Base-by-base conservation (phyloP, 2,113 vertebrate genomes). In the Danio rerio region DNA sequence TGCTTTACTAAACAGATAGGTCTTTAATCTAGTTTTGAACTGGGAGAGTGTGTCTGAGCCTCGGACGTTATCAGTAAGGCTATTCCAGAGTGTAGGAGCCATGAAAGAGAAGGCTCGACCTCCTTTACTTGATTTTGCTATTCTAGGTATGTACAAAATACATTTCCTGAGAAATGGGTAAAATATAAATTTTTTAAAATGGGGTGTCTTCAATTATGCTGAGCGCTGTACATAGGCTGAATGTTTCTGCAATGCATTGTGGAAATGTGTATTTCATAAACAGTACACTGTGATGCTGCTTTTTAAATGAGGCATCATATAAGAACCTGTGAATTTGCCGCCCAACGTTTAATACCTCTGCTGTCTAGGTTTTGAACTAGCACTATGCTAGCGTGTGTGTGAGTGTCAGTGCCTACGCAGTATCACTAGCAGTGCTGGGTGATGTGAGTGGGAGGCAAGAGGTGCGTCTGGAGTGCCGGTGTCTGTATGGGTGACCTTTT, bases 401-500 rank as follows among this genome's bases (percentile, higher is more conserved):
- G 21, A 40, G 9, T 56, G n/a, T 59, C 10, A 58, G 3, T 75
- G 53, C 72, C 72, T 56, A 75, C 72, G 18, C 40, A 74, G 2
- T 43, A 58, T 58, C 40, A 2, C 9, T 58, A 45, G 40, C 3
- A 10, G 12, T 8, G 1, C 15, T 9, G 21, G 31, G 4, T 58
- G 5, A 11, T 45, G 18, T 18, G 40, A 75, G 72, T 45, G 45
- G 72, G n/a, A 45, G 72, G 40, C 53, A 75, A 40, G 71, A 45
- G 53, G 4, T 47, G 5, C 0, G n/a, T 47, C 55, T 45, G n/a
- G 40, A 75, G 55, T 5, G 40, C 9, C 20, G 40, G 43, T 74
- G 65, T 45, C 16, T 9, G 13, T 20, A 55, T 45, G 10, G 16
- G 0, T 75, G 73, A 59, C 73, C 73, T 75, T 75, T 59, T 59